Base-by-base conservation (phyloP, 2,888 invertebrate genomes). In the Dryadula phaetusa region DNA sequence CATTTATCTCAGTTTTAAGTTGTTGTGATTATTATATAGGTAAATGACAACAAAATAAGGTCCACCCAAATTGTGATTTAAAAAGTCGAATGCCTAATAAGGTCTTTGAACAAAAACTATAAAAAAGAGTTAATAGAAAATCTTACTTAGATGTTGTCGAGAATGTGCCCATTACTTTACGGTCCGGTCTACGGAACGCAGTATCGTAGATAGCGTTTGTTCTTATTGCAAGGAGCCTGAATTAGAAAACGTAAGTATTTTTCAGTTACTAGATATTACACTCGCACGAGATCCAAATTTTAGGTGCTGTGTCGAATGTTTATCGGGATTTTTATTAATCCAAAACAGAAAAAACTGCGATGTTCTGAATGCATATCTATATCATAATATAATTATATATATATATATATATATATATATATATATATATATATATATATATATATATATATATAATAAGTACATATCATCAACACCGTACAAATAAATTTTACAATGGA, bases 231-330 rank as follows among this genome's bases (percentile, higher is more conserved):
- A 97, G 82, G 94, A 95, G 70, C 99, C 99, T 0, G 96, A 98
- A 76, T 90, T 97, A 2, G 94, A 95, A 76, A 94, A 92, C 71
- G 90, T 90, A 56, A 82, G 10, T 10, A 28, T 37, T 3, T 52
- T 70, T 62, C 77, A 92, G 92, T 89, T 99, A 47, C 92, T 98
- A 70, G 99, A 99, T 84, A 94, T 98, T 77, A 97, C 98, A 0
- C 88, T 99, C 56, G 96, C 98, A 93, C 96, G 97, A 82, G 98
- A 98, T 87, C 98, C 98, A 0, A 97, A 98, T 88, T 99, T 99
- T 85, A 96, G 97, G 78, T 99, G 99, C 99, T 99, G 99, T 86
- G 95, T 97, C 75, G 97, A 98, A 95, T 99, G 98, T 88, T 98
- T 98, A 0, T 98, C 97, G 60, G 98, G 98, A 69, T 99, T 98